Percentiles rank a stretch among this genome's conserved stretches.
These are phyloP conservation scores for Callocephalon fimbriatum DNA, from an alignment of 2,113 vertebrate species.

Conservation along the genomic window DNA sequence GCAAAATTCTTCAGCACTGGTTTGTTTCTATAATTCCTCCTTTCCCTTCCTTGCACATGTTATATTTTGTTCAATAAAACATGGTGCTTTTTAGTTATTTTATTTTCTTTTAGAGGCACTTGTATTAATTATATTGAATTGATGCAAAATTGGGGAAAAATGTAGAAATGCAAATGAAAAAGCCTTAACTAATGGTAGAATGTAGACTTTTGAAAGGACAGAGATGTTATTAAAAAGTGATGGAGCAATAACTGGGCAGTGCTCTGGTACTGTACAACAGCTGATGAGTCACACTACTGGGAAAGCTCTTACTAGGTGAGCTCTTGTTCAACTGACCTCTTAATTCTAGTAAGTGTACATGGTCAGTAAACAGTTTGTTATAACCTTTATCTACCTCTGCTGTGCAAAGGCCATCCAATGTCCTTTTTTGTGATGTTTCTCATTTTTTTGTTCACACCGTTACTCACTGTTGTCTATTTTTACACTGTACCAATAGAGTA, in stretches of 20 bases:
- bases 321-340: constrained; percentile 70
- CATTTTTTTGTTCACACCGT: constrained; percentile 20
- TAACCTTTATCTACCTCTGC: constrained; percentile 71
- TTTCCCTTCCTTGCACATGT: constrained; percentile 24
- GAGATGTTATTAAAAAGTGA: constrained; percentile 1
- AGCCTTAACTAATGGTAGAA: constrained; percentile 55
- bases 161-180: constrained; percentile 42
- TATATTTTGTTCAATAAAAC: constrained; percentile 59
- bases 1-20: constrained; percentile 71
- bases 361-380: constrained; percentile 74
- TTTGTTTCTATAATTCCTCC: constrained; percentile 70
- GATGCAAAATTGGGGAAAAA: constrained; percentile 41
- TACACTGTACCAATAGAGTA: constrained; percentile 1
- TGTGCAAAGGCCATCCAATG: constrained; percentile 62
- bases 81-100: constrained; percentile 60
- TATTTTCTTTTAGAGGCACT: constrained; percentile 21
- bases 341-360: constrained; percentile 48
- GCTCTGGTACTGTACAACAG: constrained; percentile 32
- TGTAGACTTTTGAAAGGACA: constrained; percentile 45
- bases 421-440: constrained; percentile 38
- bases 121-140: constrained; percentile 7
- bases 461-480: constrained; percentile 19
- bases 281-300: constrained; percentile 15
- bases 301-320: constrained; percentile 57
- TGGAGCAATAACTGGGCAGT: constrained; percentile 65